phyloP scores from a whole-genome alignment of 2,888 invertebrate genomes.

The Melipona beecheii region DNA sequence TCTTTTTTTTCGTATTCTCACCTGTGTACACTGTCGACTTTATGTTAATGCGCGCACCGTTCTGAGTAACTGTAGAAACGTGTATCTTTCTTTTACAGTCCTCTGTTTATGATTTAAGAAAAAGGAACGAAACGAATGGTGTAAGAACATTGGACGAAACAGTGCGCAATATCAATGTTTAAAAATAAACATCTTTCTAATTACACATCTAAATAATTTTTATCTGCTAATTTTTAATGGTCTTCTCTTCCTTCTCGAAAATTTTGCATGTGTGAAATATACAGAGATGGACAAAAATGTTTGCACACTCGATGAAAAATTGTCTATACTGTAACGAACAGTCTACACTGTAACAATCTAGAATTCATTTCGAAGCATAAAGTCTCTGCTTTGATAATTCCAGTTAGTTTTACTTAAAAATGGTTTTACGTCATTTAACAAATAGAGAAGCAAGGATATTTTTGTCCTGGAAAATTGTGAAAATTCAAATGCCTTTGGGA shows the following conservation, averaged over 20 bases:
- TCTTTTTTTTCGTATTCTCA: background rate
- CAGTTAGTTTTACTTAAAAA: too few species aligned
- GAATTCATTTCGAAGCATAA: too few species aligned
- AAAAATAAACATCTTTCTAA: slow-evolving; percentile 1
- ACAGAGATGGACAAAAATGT: too few species aligned
- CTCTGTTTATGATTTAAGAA: background rate
- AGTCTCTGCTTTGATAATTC: too few species aligned
- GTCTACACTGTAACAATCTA: too few species aligned
- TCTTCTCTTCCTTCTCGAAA: background rate
- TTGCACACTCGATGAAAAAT: too few species aligned
- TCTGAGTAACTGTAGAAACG: slow-evolving; percentile 9
- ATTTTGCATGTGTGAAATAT: background rate
- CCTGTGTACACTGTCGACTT: slow-evolving; percentile 1
- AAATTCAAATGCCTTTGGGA: too few species aligned
- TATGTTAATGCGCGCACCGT: slow-evolving; percentile 20
- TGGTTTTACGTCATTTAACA: too few species aligned
- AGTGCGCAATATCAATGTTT: background rate
- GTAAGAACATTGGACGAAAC: slow-evolving; percentile 32
- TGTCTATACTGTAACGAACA: too few species aligned
- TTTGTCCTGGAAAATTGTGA: too few species aligned
- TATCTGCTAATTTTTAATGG: background rate
- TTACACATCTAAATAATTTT: background rate
- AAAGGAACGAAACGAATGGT: background rate
- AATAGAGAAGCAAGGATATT: too few species aligned
- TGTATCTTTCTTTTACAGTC: background rate